Percentiles rank a stretch among this genome's conserved stretches.
These are phyloP conservation scores for Apostichopus japonicus DNA, from an alignment of 35 echinoderm and acorn worm species.

Conservation along the genomic window DNA sequence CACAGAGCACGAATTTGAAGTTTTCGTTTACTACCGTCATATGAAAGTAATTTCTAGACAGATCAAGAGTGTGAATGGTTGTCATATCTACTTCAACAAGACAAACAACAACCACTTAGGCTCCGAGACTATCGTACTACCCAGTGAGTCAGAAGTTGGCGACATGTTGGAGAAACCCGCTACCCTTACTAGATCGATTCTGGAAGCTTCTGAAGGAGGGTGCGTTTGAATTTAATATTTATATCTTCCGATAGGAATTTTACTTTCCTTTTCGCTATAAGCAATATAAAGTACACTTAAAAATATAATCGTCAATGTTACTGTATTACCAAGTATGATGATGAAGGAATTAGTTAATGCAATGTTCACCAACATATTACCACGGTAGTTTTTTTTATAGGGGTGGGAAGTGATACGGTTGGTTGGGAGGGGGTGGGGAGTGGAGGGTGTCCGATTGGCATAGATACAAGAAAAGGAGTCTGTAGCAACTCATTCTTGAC, in stretches of 20 bases:
- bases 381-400: too few relatives aligned
- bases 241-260: background rate
- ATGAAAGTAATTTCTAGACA: constrained; percentile 25
- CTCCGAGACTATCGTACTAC: constrained; percentile 23
- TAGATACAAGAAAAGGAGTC: too few relatives aligned
- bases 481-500: too few relatives aligned
- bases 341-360: too few relatives aligned
- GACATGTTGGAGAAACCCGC: constrained; percentile 18
- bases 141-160: constrained; percentile 9
- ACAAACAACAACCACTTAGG: constrained; percentile 35
- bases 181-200: constrained; percentile 8
- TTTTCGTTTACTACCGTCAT: constrained; percentile 34
- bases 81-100: constrained; percentile 59
- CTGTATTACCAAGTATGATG: too few relatives aligned
- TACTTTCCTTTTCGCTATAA: too few relatives aligned
- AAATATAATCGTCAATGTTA: background rate
- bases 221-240: background rate
- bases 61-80: constrained; percentile 17
- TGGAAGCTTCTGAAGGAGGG: constrained; percentile 51
- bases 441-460: too few relatives aligned
- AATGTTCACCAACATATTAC: too few relatives aligned
- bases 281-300: background rate
- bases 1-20: constrained; percentile 50
- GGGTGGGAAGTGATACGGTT: too few relatives aligned
- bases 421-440: too few relatives aligned